Evolutionary conservation across 1,140 invertebrate genomes (phyloP), one percentile per base, ranked within the genome.

Genomic region (Macrobrachium rosenbergii): DNA sequence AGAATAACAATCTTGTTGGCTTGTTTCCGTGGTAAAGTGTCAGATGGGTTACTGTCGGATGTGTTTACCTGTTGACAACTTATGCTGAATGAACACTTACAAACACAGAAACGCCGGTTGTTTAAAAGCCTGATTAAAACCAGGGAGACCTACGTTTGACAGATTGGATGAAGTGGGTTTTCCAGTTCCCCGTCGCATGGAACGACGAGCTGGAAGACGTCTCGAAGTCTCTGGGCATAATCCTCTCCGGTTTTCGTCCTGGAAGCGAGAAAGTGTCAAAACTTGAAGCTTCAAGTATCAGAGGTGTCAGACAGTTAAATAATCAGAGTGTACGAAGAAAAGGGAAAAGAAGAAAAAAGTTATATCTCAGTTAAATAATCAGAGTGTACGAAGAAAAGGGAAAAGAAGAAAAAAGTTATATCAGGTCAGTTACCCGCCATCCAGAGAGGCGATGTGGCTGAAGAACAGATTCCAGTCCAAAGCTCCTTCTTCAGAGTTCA

Each of bases 401-500:
- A 72, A 0, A 28, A 43, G 5, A 72, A 43, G n/a, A n/a, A 72
- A 43, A 28, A 43, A 6, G 19, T 52, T 8, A 8, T 52, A 52
- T 52, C 52, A 8, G 52, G 12, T 52, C 52, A 52, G 8, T 52
- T 52, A 52, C 52, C 21, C 69, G 3, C 21, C 69, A 3, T 43
- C 69, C 21, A 72, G 21, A 72, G 23, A 28, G 16, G 69, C 69
- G 69, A 72, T 23, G 69, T 72, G 37, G 21, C 16, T 72, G 21
- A 72, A 72, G 21, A 72, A 72, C 69, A 16, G 69, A 14, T 10
- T 28, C 69, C 69, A 72, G 69, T 72, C 69, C 19, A 72, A 6
- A 1, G 69, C 23, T 21, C 10, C 69, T 23, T 14, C 23, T 23
- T 43, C 37, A 10, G 17, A 28, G 21, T 23, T n/a, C 69, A 72